Conservation (phyloP, 2,113 vertebrate species). For the Engystomops pustulosus region DNA sequence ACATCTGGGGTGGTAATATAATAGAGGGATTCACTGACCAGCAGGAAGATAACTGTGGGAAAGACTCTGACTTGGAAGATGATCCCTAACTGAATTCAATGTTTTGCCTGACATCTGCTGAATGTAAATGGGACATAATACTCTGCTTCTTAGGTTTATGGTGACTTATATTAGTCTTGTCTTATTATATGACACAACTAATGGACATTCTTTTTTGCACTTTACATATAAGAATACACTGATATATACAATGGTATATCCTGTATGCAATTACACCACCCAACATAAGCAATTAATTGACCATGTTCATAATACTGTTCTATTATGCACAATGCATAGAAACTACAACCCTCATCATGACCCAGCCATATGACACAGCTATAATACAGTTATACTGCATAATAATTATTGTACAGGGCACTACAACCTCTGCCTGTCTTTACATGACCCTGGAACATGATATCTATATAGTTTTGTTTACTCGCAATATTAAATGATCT, state of each 20-base stretch:
- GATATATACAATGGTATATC: too few species aligned
- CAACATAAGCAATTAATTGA: background rate
- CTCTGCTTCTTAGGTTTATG: background rate
- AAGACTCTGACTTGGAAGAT: slow-evolving; percentile 3
- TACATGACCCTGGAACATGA: too few species aligned
- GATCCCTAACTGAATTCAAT: slow-evolving; percentile 13
- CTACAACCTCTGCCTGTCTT: too few species aligned
- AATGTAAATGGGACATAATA: background rate
- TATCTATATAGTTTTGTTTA: too few species aligned
- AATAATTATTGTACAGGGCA: too few species aligned
- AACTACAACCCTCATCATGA: background rate
- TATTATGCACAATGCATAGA: background rate
- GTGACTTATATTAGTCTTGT: background rate
- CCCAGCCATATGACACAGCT: background rate
- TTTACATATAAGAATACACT: background rate
- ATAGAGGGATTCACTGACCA: background rate
- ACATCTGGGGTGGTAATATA: slow-evolving; percentile 47
- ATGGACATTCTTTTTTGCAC: background rate
- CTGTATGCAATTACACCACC: background rate
- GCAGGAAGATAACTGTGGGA: slow-evolving; percentile 43
- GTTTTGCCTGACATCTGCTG: slow-evolving; percentile 35
- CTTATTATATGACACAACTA: background rate
- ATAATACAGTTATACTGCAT: background rate
- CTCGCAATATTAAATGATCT: too few species aligned
- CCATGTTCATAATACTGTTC: background rate